Conservation (phyloP, 92 coral and sea anemone species). For the Zoanthus gigantus region DNA sequence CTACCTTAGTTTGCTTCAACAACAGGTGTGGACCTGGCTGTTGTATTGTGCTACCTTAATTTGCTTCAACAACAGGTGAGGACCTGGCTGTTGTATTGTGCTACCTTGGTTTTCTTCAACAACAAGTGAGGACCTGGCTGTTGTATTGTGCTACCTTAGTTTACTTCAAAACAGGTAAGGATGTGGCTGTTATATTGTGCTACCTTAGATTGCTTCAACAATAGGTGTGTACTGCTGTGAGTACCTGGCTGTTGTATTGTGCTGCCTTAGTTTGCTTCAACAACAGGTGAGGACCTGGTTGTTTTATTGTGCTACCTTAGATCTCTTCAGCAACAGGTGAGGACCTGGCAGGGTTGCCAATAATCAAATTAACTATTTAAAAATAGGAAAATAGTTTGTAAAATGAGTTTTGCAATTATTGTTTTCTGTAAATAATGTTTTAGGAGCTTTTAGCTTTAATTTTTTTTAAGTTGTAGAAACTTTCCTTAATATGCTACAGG, state of each 20-base stretch:
- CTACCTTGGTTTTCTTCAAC: slow-evolving; percentile 63
- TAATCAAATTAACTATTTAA: too few relatives aligned
- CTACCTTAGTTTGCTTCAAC: neutral
- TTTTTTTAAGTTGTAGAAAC: too few relatives aligned
- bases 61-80: too few relatives aligned
- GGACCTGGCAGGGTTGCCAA: neutral
- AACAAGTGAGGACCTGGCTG: slow-evolving; percentile 50
- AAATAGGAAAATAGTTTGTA: too few relatives aligned
- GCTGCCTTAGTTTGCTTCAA: neutral
- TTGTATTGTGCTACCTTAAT: neutral
- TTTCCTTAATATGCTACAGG: slow-evolving; percentile 36
- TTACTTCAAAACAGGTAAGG: too few relatives aligned
- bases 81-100: neutral
- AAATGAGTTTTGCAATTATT: too few relatives aligned
- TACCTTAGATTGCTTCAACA: slow-evolving; percentile 60
- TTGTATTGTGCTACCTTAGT: neutral
- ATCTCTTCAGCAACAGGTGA: slow-evolving; percentile 76
- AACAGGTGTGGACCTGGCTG: neutral
- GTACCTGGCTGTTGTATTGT: neutral
- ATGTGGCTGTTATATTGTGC: too few relatives aligned
- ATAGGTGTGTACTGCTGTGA: slow-evolving; percentile 42
- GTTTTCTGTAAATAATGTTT: neutral
- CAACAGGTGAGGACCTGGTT: too few relatives aligned
- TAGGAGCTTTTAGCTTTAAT: neutral
- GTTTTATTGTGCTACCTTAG: too few relatives aligned